Evolutionary conservation across 1,140 invertebrate genomes (phyloP).

Genomic region (Palaemon carinicauda): DNA sequence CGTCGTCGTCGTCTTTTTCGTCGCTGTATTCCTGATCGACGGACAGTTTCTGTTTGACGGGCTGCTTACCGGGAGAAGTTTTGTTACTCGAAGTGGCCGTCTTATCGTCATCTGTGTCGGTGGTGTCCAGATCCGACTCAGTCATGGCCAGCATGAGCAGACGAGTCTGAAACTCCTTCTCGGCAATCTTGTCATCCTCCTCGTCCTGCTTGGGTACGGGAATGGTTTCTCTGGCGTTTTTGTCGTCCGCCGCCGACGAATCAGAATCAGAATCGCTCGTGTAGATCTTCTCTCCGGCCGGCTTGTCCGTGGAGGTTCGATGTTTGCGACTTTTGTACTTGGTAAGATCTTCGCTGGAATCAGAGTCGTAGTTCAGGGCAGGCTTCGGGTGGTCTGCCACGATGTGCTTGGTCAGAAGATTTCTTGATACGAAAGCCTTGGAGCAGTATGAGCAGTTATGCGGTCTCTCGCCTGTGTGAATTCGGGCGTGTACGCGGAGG

Average conservation of each 20-base stretch:
- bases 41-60: neutral
- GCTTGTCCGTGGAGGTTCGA: slow-evolving; percentile 13
- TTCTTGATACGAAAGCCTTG: slow-evolving; percentile 54
- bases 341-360: slow-evolving; percentile 43
- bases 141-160: slow-evolving; percentile 48
- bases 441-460: slow-evolving; percentile 48
- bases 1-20: neutral
- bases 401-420: slow-evolving; percentile 51
- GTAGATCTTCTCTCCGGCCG: neutral
- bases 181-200: slow-evolving; percentile 46
- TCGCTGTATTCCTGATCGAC: neutral
- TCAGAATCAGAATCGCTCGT: slow-evolving; percentile 34
- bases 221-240: neutral
- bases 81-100: neutral
- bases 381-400: slow-evolving; percentile 32
- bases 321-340: slow-evolving; percentile 47
- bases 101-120: slow-evolving; percentile 26
- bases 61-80: slow-evolving; percentile 11
- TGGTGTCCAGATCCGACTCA: slow-evolving; percentile 45
- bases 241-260: neutral
- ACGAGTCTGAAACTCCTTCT: slow-evolving; percentile 44
- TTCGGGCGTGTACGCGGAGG: slow-evolving; percentile 49
- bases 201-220: neutral
- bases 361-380: slow-evolving; percentile 32
- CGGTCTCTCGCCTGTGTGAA: no score